Evolutionary conservation across 2,797 vertebrate species (phyloP), one percentile per base, ranked within the genome.

Genomic region (Tinamus major): DNA sequence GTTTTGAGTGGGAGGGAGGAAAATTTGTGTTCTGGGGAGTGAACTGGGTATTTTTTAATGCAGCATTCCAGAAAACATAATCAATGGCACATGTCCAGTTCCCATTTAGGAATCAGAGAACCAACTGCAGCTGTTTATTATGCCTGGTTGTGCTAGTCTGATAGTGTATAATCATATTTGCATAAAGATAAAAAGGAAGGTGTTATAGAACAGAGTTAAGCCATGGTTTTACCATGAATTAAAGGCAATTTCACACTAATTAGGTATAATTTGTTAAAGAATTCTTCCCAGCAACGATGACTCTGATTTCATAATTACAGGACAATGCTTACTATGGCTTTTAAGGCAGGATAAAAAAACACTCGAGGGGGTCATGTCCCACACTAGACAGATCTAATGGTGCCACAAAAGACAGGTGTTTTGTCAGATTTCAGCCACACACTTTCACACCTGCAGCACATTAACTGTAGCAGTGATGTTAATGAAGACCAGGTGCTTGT

Each of bases 401-500:
- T 96, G 81, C 91, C 96, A 84, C 97, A 67, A 97, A 97, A 97
- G 97, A 96, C 97, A 98, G 97, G 94, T 97, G 96, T 96, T 97
- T 97, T 96, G 90, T 97, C 95, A 97, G 94, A 97, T 97, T 97
- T 97, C 94, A 97, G 92, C 95, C 95, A 86, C 96, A 94, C 84
- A 90, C 92, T 97, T 94, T 98, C 97, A 98, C 98, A 99, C 98
- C 98, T 99, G 98, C 95, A 97, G 96, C 95, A 49, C 97, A 98
- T 99, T 99, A 99, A 97, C 96, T 97, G 97, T 90, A 97, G 96
- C 97, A 97, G 95, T 97, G 97, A 85, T 96, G 97, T 97, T 98
- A 98, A 99, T 98, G 98, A 98, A 98, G 98, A 98, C 97, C 98
- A 99, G 98, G 98, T 99, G 96, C 89, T 96, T 94, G 84, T 95